Evolutionary conservation across 2,113 vertebrate genomes (phyloP).

Genomic region (Hirundichthys speculiger): DNA sequence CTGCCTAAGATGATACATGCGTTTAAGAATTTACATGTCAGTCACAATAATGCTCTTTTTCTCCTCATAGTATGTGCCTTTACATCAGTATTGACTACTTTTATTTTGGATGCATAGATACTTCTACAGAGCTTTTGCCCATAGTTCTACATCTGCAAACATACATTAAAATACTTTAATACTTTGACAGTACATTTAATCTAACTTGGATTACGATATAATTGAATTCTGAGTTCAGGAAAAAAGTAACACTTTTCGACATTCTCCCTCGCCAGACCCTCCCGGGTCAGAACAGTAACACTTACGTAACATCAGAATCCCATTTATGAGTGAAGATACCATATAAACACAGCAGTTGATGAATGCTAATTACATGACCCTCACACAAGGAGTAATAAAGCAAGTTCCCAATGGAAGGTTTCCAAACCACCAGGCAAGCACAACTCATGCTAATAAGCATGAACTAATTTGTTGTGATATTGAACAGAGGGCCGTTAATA

Average conservation of each 20-base stretch:
- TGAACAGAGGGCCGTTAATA: conserved; percentile 76
- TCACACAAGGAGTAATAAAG: conserved; percentile 66
- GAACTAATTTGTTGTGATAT: conserved; percentile 77
- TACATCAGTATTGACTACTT: background rate
- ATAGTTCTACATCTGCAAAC: background rate
- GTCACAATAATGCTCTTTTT: no score
- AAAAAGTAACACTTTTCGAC: no score
- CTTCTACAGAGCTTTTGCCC: background rate
- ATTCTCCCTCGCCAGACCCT: background rate
- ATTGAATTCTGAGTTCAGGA: no score
- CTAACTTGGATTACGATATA: no score
- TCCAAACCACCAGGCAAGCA: conserved; percentile 71
- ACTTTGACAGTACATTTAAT: no score
- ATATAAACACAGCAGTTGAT: conserved; percentile 59
- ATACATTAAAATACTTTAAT: background rate
- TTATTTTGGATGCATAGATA: no score
- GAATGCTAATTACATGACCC: conserved; percentile 66
- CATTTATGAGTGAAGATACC: conserved; percentile 46
- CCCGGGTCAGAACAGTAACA: conserved; percentile 25
- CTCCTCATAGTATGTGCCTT: no score
- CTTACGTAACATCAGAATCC: conserved; percentile 59
- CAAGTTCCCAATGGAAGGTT: conserved; percentile 55
- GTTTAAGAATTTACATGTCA: no score
- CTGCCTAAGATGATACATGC: no score
- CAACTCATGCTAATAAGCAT: conserved; percentile 76